A percentile compares a stretch with the other conserved stretches of the same genome.
phyloP scores from a whole-genome alignment of 2,888 invertebrate species.

The Acrobasis repandana region DNA sequence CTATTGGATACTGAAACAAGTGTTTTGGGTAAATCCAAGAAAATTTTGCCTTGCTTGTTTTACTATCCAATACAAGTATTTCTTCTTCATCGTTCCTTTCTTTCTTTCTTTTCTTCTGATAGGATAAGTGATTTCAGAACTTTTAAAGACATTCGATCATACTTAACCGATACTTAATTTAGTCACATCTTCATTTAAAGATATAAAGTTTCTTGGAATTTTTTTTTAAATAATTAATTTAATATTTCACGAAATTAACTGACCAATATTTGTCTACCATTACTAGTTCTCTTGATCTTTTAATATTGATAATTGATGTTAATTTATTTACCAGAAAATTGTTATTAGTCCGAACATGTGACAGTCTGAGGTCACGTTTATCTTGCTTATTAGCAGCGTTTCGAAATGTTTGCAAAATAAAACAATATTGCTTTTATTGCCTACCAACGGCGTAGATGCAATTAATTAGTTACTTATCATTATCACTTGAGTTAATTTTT shows the following conservation, averaged over 20 bases:
- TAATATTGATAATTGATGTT: background rate
- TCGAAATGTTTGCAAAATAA: background rate
- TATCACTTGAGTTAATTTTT: background rate
- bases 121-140: no score
- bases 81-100: no score
- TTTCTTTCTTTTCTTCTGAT: no score
- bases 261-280: background rate
- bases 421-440: background rate
- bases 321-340: background rate
- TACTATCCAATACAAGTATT: no score
- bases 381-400: background rate
- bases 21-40: background rate
- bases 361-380: background rate
- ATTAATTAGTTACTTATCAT: background rate
- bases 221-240: no score
- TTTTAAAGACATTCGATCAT: no score
- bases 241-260: background rate
- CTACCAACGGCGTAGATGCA: background rate
- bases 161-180: no score
- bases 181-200: no score
- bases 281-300: background rate
- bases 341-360: background rate
- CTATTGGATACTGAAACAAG: no score
- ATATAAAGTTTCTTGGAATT: no score
- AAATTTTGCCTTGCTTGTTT: no score